Conservation (phyloP, 2,113 vertebrate species). For the Syngnathoides biaculeatus region DNA sequence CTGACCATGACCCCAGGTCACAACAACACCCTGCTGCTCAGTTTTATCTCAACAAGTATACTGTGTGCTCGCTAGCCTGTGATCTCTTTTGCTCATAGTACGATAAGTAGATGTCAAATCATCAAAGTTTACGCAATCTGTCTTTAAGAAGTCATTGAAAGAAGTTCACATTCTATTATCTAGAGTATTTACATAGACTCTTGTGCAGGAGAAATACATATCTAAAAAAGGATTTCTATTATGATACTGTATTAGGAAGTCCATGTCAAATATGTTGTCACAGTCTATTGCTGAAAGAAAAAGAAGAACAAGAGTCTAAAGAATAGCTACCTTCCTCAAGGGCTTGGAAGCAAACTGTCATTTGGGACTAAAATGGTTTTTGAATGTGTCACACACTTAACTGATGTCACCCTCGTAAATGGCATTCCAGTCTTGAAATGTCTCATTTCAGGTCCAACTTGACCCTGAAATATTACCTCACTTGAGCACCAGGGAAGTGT, state of each 20-base stretch:
- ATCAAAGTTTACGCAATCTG: background rate
- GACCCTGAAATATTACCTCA: too few species aligned
- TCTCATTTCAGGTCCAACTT: too few species aligned
- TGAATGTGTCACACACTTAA: too few species aligned
- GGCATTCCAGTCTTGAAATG: too few species aligned
- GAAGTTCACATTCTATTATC: background rate
- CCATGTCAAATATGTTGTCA: too few species aligned
- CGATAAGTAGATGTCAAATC: background rate
- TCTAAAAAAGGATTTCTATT: too few species aligned
- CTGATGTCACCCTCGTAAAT: too few species aligned
- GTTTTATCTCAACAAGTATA: conserved; percentile 25
- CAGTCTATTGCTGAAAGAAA: too few species aligned
- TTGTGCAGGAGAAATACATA: background rate
- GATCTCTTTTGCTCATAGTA: conserved; percentile 3
- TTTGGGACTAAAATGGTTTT: background rate
- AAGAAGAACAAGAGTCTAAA: too few species aligned
- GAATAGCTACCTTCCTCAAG: background rate
- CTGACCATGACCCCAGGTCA: conserved; percentile 20
- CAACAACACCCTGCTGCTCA: background rate
- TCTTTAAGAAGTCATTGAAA: background rate
- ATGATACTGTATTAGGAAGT: too few species aligned
- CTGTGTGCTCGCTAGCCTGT: conserved; percentile 5
- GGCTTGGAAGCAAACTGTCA: background rate
- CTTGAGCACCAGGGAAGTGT: too few species aligned
- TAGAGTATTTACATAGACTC: background rate